Evolutionary conservation across 2,888 invertebrate genomes (phyloP).

Genomic region (Polydrusus pterygomalis): DNA sequence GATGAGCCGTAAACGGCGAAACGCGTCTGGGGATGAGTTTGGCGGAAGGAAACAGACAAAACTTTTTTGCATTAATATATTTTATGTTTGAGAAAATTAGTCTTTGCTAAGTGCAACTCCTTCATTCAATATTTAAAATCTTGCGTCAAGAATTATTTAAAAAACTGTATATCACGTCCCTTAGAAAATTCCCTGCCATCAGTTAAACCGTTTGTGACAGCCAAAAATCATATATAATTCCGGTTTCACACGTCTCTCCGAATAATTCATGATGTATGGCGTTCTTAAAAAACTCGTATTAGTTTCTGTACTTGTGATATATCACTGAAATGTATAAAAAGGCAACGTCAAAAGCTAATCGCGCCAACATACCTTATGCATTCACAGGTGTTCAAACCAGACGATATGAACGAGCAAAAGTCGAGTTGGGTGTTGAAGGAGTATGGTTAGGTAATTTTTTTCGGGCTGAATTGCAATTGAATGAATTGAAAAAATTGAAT

Average conservation of each 20-base stretch:
- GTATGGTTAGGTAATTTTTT: no score
- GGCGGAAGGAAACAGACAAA: no score
- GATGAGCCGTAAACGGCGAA: no score
- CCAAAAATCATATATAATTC: slow-evolving; percentile 13
- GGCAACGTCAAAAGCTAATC: slow-evolving; percentile 23
- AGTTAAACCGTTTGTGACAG: slow-evolving; percentile 2
- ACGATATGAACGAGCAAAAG: slow-evolving; percentile 2
- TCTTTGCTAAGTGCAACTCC: no score
- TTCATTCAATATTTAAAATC: no score
- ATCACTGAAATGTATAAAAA: slow-evolving; percentile 36
- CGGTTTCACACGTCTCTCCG: slow-evolving; percentile 9
- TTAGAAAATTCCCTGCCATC: background rate
- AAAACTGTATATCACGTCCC: background rate
- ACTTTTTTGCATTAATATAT: no score
- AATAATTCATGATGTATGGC: slow-evolving; percentile 14
- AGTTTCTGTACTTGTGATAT: slow-evolving; percentile 26
- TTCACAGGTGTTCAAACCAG: slow-evolving; percentile 34
- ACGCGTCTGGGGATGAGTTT: no score
- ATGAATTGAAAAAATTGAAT: no score
- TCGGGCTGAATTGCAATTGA: no score
- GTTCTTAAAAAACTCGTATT: slow-evolving; percentile 15
- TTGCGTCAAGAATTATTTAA: no score
- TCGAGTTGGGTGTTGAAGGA: no score
- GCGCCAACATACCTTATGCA: slow-evolving; percentile 32
- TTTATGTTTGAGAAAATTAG: no score